Conservation (phyloP, 2,113 vertebrate genomes). For the Pituophis catenifer region DNA sequence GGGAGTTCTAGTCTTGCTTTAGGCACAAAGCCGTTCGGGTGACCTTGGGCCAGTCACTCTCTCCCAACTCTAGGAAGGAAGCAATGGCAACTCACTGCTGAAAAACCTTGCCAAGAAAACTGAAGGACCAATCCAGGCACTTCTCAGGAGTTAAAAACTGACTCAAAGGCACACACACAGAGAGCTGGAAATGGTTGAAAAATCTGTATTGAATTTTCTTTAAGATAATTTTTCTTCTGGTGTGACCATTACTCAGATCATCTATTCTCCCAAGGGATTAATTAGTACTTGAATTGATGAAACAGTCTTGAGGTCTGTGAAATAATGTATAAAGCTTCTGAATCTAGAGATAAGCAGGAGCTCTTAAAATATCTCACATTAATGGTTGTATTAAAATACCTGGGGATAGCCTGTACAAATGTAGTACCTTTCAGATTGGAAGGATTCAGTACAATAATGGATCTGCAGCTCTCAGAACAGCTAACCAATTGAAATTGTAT, state of each 20-base stretch:
- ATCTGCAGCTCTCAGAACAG: not conserved
- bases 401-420: accelerated
- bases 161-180: not conserved
- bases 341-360: not conserved
- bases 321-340: slow-evolving; percentile 17
- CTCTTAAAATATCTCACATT: not conserved
- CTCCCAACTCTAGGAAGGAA: not conserved
- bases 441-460: not conserved
- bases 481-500: not conserved
- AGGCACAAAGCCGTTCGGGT: not conserved
- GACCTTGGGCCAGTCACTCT: not conserved
- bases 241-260: not conserved
- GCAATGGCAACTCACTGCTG: not conserved
- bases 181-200: accelerated
- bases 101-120: not conserved
- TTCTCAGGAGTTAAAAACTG: not conserved
- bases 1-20: not conserved
- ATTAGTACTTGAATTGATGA: not conserved
- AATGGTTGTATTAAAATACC: not conserved
- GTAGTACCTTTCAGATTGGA: not conserved
- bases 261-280: not conserved
- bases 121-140: accelerated
- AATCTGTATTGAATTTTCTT: not conserved
- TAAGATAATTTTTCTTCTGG: slow-evolving; percentile 1
- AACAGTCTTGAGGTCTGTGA: not conserved